Conservation (phyloP, 2,888 invertebrate species). For the Temnothorax ravouxi region DNA sequence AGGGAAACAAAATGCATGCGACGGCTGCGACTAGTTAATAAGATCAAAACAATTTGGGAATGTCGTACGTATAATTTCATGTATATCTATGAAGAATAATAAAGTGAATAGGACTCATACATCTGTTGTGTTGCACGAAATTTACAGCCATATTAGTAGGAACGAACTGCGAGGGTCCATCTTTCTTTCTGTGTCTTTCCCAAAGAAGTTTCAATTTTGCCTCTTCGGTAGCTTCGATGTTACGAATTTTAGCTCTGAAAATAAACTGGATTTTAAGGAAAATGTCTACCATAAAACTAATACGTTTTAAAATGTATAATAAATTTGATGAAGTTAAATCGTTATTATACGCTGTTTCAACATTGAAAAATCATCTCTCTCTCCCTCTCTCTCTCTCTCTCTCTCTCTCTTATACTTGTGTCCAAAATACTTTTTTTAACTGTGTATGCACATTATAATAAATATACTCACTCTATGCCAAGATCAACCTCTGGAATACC, state of each 20-base stretch:
- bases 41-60: background rate
- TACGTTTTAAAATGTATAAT: conserved; percentile 22
- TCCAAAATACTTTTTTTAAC: background rate
- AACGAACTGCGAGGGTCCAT: conserved; percentile 97
- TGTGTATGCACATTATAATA: background rate
- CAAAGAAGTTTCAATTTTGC: conserved; percentile 97
- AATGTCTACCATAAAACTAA: conserved; percentile 39
- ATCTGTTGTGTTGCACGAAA: conserved; percentile 98
- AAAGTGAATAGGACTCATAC: conserved; percentile 87
- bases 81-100: background rate
- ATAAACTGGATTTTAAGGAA: conserved; percentile 40
- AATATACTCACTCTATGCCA: conserved; percentile 94
- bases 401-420: too few relatives aligned
- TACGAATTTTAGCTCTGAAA: conserved; percentile 96
- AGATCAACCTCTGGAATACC: conserved; percentile 99
- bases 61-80: background rate
- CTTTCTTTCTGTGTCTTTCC: conserved; percentile 96
- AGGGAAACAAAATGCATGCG: background rate
- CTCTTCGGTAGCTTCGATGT: conserved; percentile 99
- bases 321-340: background rate
- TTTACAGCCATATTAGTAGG: conserved; percentile 99
- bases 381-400: background rate
- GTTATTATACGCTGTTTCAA: background rate
- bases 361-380: background rate
- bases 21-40: background rate